phyloP scores from a whole-genome alignment of 2,113 vertebrate genomes.

The Paracanthobrama guichenoti region DNA sequence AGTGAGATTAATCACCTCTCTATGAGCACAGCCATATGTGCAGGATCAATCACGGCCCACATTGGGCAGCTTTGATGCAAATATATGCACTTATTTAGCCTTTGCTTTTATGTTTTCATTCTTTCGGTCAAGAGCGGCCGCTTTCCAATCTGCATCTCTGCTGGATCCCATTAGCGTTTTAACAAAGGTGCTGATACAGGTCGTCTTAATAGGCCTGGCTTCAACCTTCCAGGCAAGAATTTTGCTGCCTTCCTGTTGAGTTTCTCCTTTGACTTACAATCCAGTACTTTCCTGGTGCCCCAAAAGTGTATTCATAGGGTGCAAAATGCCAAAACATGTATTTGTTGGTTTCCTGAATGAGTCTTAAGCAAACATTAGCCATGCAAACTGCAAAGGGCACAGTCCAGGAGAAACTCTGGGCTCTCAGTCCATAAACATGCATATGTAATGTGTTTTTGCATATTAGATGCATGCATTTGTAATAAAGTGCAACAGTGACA shows the following conservation, averaged over 20 bases:
- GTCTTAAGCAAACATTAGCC: constrained; percentile 5
- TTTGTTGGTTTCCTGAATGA: neutral
- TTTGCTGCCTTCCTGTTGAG: constrained; percentile 28
- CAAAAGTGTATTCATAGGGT: neutral
- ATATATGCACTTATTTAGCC: constrained; percentile 65
- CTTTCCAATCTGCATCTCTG: constrained; percentile 65
- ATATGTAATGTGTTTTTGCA: neutral
- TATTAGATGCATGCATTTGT: neutral
- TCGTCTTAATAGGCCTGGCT: constrained; percentile 48
- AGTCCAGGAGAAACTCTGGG: neutral
- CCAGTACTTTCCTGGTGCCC: neutral
- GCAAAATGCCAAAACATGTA: neutral
- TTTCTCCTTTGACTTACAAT: constrained; percentile 28
- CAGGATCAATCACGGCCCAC: constrained; percentile 68
- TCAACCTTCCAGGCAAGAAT: constrained; percentile 19
- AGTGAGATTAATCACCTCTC: constrained; percentile 71
- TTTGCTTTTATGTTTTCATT: constrained; percentile 62
- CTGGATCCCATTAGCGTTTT: constrained; percentile 62
- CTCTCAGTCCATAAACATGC: neutral
- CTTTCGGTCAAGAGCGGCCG: constrained; percentile 60
- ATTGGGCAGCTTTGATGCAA: constrained; percentile 67
- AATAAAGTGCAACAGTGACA: neutral
- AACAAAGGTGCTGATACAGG: constrained; percentile 58
- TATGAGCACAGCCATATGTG: constrained; percentile 67
- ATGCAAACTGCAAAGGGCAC: neutral